A percentile compares a stretch with the other conserved stretches of the same genome.
Evolutionary conservation across 2,888 invertebrate genomes (phyloP).

Genomic region (Drosophila meridionalis): DNA sequence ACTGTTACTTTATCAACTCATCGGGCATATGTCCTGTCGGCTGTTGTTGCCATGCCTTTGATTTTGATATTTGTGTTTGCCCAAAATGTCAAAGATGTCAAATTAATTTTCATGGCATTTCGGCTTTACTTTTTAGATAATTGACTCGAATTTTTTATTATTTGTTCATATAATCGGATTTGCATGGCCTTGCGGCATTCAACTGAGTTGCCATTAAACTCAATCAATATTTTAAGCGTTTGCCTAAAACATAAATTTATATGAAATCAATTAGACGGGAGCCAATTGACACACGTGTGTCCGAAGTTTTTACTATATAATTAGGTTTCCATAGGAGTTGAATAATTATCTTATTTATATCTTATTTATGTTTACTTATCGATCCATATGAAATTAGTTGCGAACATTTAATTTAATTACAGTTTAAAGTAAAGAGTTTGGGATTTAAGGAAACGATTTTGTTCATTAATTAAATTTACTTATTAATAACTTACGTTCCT

Average conservation of each 20-base stretch:
- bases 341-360: background rate
- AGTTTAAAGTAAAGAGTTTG: background rate
- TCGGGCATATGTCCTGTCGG: slow-evolving; percentile 12
- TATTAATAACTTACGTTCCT: background rate
- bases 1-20: slow-evolving; percentile 31
- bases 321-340: background rate
- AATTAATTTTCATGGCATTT: slow-evolving; percentile 70
- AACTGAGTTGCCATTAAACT: slow-evolving; percentile 11
- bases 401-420: background rate
- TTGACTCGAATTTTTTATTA: slow-evolving; percentile 62
- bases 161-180: slow-evolving; percentile 25
- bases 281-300: slow-evolving; percentile 3
- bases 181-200: slow-evolving; percentile 30
- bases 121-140: slow-evolving; percentile 70
- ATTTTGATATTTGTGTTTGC: slow-evolving; percentile 58
- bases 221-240: slow-evolving; percentile 21
- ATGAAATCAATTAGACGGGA: background rate
- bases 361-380: too few relatives aligned
- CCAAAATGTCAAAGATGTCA: slow-evolving; percentile 75
- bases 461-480: background rate
- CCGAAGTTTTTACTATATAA: background rate
- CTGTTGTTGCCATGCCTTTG: slow-evolving; percentile 36
- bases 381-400: background rate
- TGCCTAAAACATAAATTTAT: background rate
- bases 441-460: background rate